phyloP scores from a whole-genome alignment of 2,888 invertebrate species.

The Rambutsinella grinnellia region DNA sequence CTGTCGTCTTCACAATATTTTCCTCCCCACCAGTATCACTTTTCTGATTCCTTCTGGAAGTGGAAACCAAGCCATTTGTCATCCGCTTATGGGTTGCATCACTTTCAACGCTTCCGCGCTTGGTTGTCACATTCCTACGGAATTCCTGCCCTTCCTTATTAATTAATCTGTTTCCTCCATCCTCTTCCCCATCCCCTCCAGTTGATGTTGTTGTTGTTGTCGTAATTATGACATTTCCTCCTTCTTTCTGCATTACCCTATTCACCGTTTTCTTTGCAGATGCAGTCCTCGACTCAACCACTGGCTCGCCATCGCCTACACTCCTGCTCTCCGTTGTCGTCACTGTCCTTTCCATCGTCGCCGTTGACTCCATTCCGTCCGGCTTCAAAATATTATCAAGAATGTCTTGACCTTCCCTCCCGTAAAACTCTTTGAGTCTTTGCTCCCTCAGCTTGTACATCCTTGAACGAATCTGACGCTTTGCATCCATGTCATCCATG shows the following conservation, averaged over 20 bases:
- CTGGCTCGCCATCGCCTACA: slow-evolving; percentile 5
- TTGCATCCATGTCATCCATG: slow-evolving; percentile 86
- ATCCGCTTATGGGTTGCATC: slow-evolving; percentile 15
- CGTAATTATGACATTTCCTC: slow-evolving; percentile 22
- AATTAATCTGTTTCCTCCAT: slow-evolving; percentile 20
- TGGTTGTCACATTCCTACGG: slow-evolving; percentile 16
- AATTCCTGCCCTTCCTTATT: slow-evolving; percentile 31
- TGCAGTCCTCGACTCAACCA: slow-evolving; percentile 20
- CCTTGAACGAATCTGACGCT: slow-evolving; percentile 88
- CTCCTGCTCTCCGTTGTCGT: slow-evolving; percentile 24
- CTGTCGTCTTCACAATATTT: no score
- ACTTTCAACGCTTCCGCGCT: background rate
- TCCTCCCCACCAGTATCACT: slow-evolving; percentile 28
- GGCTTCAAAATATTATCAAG: slow-evolving; percentile 62
- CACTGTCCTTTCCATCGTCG: slow-evolving; percentile 27
- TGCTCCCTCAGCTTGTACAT: slow-evolving; percentile 88
- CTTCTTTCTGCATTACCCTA: slow-evolving; percentile 14
- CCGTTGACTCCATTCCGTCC: slow-evolving; percentile 8
- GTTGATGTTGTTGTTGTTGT: slow-evolving; percentile 47
- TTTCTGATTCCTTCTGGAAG: slow-evolving; percentile 36
- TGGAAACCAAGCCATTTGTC: slow-evolving; percentile 48
- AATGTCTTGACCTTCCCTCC: slow-evolving; percentile 70
- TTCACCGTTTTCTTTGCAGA: slow-evolving; percentile 23
- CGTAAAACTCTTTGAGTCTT: slow-evolving; percentile 82
- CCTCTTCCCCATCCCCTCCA: slow-evolving; percentile 5